Conservation (phyloP, 2,113 vertebrate species). For the Acrocephalus kingi region DNA sequence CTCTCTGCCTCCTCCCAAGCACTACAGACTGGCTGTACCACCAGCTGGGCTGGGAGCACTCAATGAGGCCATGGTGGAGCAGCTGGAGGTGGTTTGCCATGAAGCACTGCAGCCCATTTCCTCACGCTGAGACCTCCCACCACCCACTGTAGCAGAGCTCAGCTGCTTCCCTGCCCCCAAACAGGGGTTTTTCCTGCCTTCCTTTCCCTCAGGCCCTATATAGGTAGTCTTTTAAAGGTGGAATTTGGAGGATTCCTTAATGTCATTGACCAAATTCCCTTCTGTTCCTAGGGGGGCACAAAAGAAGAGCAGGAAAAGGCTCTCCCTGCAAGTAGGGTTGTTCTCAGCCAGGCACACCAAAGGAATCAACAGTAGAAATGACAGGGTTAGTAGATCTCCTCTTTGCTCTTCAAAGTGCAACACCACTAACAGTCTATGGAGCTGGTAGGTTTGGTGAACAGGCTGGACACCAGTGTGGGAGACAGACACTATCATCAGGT, state of each 20-base stretch:
- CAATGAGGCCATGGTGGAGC: neutral
- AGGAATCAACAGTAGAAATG: neutral
- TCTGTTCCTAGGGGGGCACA: neutral
- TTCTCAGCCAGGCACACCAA: neutral
- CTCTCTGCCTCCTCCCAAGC: neutral
- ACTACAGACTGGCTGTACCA: neutral
- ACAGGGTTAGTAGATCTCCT: neutral
- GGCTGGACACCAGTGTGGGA: neutral
- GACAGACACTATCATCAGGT: neutral
- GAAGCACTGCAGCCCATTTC: neutral
- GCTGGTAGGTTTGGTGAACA: neutral
- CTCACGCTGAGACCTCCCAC: fast-evolving
- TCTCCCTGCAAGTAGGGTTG: neutral
- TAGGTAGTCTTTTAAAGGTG: neutral
- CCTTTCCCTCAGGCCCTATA: neutral
- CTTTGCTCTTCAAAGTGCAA: neutral
- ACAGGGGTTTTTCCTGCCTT: neutral
- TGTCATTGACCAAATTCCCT: neutral
- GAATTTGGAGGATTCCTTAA: neutral
- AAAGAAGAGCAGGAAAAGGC: neutral
- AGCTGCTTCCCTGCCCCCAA: neutral
- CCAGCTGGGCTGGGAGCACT: neutral
- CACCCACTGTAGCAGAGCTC: neutral
- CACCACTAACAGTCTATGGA: neutral
- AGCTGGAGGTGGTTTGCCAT: neutral